These are phyloP conservation scores for Cyprinus carpio DNA, from an alignment of 2,113 vertebrate genomes.

Conservation along the genomic window DNA sequence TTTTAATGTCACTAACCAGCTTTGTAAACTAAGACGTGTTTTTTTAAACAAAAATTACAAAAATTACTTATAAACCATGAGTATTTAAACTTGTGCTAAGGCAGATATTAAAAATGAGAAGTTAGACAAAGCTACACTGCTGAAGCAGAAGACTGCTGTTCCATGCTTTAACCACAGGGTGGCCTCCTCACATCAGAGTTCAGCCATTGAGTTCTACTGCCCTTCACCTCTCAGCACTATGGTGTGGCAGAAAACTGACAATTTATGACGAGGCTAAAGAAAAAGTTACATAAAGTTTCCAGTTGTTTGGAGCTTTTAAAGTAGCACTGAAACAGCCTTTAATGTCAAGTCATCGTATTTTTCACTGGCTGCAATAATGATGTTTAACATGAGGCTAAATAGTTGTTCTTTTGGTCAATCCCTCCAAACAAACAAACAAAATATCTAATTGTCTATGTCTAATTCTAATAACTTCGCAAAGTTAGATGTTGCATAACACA, in stretches of 20 bases:
- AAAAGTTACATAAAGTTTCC: background rate
- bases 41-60: background rate
- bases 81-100: background rate
- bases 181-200: constrained; percentile 50
- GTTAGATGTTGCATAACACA: background rate
- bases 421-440: background rate
- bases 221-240: background rate
- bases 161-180: constrained; percentile 50
- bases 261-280: no score
- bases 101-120: no score
- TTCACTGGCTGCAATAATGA: background rate
- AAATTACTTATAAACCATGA: background rate
- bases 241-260: background rate
- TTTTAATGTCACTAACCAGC: no score
- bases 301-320: background rate
- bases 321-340: background rate
- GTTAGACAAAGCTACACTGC: no score
- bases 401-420: background rate
- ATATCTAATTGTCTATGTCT: no score
- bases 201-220: background rate
- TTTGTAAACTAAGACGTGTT: no score
- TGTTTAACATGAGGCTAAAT: background rate
- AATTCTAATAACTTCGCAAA: background rate
- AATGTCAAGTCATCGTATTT: no score
- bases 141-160: background rate